Conservation (phyloP, 2,888 invertebrate species). For the Augochlorella aurata region DNA sequence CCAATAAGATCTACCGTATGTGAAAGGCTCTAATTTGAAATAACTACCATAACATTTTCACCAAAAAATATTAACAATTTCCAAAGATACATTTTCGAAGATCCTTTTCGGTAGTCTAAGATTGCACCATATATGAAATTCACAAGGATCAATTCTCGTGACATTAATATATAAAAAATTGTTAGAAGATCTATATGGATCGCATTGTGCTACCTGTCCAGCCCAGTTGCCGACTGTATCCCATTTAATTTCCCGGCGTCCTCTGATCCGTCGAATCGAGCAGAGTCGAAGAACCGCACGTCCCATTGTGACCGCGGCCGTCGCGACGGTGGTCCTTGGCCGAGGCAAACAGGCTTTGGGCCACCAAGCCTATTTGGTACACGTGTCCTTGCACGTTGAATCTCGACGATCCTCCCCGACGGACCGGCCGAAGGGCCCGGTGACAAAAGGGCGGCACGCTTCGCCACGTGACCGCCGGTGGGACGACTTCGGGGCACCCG, state of each 20-base stretch:
- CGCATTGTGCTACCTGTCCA: neutral
- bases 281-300: slow-evolving; percentile 29
- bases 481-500: slow-evolving; percentile 60
- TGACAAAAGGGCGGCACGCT: slow-evolving; percentile 69
- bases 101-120: no score
- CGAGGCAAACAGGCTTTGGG: slow-evolving; percentile 72
- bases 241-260: slow-evolving; percentile 26
- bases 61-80: no score
- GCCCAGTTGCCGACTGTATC: slow-evolving; percentile 11
- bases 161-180: no score
- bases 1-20: no score
- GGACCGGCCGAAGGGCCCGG: neutral
- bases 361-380: slow-evolving; percentile 79
- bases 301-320: slow-evolving; percentile 23
- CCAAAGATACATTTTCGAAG: no score
- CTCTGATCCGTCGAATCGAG: slow-evolving; percentile 42
- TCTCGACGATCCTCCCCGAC: slow-evolving; percentile 61
- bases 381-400: slow-evolving; percentile 77
- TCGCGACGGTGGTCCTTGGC: slow-evolving; percentile 46
- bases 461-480: slow-evolving; percentile 69
- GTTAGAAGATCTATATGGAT: neutral
- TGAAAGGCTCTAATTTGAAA: no score
- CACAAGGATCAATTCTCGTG: no score
- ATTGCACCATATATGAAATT: no score
- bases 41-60: no score